These are phyloP conservation scores for Blennius ocellaris DNA, from an alignment of 2,113 vertebrate genomes.

Conservation along the genomic window DNA sequence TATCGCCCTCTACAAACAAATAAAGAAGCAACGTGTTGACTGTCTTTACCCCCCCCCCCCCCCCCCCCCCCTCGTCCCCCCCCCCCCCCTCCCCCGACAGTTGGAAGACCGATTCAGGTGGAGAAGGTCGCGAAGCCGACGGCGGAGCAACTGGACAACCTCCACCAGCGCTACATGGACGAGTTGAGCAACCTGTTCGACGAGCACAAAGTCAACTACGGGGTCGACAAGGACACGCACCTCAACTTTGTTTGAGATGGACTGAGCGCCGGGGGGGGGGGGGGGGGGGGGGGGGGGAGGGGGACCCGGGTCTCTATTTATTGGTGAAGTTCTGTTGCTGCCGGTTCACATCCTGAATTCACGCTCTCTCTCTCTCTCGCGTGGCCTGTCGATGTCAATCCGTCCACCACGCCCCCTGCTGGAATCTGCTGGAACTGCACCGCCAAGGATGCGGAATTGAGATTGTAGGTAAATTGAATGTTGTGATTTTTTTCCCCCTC, in stretches of 20 bases:
- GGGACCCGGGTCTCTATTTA: slow-evolving; percentile 46
- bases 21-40: background rate
- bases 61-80: too few species aligned
- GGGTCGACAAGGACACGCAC: slow-evolving; percentile 87
- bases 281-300: too few species aligned
- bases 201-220: slow-evolving; percentile 89
- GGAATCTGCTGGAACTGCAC: too few species aligned
- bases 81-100: too few species aligned
- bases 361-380: too few species aligned
- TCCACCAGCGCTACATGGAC: slow-evolving; percentile 88
- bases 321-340: slow-evolving; percentile 31
- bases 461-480: background rate
- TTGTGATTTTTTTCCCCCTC: background rate
- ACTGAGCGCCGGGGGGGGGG: background rate
- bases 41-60: too few species aligned
- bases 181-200: slow-evolving; percentile 91
- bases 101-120: slow-evolving; percentile 91
- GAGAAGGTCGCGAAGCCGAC: slow-evolving; percentile 81
- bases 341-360: slow-evolving; percentile 12
- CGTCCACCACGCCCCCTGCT: background rate
- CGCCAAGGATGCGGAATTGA: background rate
- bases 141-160: slow-evolving; percentile 81
- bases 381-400: background rate
- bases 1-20: too few species aligned
- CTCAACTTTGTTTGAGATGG: slow-evolving; percentile 86